phyloP scores from a whole-genome alignment of 2,888 invertebrate species.

The Chaetogeoica ovagalla region DNA sequence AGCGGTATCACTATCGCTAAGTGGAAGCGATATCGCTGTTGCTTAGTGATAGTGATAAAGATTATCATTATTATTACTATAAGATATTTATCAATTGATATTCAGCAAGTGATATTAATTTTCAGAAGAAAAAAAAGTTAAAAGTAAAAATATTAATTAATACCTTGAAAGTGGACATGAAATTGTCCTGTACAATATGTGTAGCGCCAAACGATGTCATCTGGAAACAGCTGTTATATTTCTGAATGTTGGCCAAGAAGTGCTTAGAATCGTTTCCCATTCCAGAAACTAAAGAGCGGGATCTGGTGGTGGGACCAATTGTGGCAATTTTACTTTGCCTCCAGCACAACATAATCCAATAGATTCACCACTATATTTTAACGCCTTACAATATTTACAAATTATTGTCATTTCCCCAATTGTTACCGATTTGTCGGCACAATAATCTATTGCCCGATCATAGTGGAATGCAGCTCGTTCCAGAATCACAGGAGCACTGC shows the following conservation, averaged over 20 bases:
- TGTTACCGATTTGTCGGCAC: background rate
- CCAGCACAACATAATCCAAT: conserved; percentile 14
- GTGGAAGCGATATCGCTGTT: no score
- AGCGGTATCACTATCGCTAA: no score
- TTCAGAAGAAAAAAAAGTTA: no score
- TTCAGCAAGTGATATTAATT: no score
- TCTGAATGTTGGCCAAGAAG: conserved; percentile 22
- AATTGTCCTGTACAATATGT: conserved; percentile 4
- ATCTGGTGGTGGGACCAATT: conserved; percentile 5
- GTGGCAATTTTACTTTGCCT: conserved; percentile 17
- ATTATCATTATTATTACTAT: no score
- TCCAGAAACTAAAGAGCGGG: conserved; percentile 1
- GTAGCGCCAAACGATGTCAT: conserved; percentile 7
- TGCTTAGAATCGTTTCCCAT: background rate
- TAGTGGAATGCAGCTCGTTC: conserved; percentile 7
- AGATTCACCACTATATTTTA: conserved; percentile 9
- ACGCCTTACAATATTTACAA: background rate
- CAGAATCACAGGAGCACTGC: conserved; percentile 8
- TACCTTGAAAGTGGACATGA: no score
- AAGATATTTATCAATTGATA: no score
- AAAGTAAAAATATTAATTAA: no score
- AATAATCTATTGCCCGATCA: background rate
- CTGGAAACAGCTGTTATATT: conserved; percentile 5
- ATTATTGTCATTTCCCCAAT: conserved; percentile 3
- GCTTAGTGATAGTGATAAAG: no score